Base-by-base conservation (phyloP, 2,888 invertebrate genomes). In the Heliconius charithonia region DNA sequence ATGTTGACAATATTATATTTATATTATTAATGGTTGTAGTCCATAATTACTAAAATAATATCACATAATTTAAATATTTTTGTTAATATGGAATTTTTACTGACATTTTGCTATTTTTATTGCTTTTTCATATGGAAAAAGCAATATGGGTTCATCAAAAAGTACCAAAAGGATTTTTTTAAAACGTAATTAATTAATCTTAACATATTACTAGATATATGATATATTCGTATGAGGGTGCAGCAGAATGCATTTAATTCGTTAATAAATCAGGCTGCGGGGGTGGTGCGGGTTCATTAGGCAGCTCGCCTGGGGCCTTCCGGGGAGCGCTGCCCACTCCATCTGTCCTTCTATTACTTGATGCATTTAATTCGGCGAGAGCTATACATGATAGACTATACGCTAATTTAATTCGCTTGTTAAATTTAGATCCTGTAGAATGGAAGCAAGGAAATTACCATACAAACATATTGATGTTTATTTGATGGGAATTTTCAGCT, bases 221-320 rank as follows among this genome's bases (percentile, higher is more conserved):
- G 84, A 85, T 85, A 83, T 85, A 89, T 88, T 91, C 90, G 87
- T 88, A 90, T 88, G 89, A 89, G 92, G 93, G 93, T 93, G 94
- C 93, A 93, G 87, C 88, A 92, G 92, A 92, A 94, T 94, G 95
- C 95, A 91, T 93, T 95, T 94, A 94, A 94, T 94, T 94, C 88
- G 94, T 95, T 94, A 95, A 95, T 95, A 95, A 94, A 95, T 95
- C 94, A 93, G 94, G 90, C 90, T 90, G 90, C 85, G 87, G 90
- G 93, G 93, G 92, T 90, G 92, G 91, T 89, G 85, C 83, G 89
- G 91, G 93, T 95, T 94, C 94, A 95, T 95, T 94, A 94, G 93
- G 93, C 88, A 90, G 92, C 93, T 93, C 90, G 93, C 93, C 90
- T 88, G 89, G 90, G 91, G 94, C 91, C 92, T 93, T 93, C 93